phyloP scores from a whole-genome alignment of 2,113 vertebrate genomes.

The Propithecus coquereli region DNA sequence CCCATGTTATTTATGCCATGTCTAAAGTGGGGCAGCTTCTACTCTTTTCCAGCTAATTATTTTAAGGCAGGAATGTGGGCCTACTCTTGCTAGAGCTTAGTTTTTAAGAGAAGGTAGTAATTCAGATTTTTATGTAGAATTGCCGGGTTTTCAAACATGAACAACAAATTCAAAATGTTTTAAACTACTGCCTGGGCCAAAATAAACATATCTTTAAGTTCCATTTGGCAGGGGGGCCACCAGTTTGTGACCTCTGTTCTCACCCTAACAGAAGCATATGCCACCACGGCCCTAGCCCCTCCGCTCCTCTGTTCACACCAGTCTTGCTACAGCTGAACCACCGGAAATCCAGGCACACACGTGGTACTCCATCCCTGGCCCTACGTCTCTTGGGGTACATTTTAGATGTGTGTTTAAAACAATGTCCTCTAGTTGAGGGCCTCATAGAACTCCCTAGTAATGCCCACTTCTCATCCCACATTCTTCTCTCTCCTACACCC shows the following conservation, averaged over 20 bases:
- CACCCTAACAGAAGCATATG: background rate
- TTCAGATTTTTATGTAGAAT: background rate
- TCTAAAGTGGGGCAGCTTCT: background rate
- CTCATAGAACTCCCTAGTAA: fast-evolving
- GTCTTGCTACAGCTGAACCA: background rate
- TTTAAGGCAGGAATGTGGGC: background rate
- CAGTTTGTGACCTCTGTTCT: background rate
- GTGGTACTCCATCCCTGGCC: too few species aligned
- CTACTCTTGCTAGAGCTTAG: background rate
- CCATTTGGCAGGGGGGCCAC: background rate
- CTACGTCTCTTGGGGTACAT: fast-evolving
- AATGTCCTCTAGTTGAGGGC: background rate
- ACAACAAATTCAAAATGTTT: background rate
- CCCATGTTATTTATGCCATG: background rate
- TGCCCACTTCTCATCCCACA: background rate
- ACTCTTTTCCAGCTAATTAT: background rate
- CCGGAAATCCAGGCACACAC: background rate
- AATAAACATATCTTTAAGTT: background rate
- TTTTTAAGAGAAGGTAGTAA: background rate
- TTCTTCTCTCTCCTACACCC: background rate
- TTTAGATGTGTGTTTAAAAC: background rate
- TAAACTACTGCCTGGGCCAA: background rate
- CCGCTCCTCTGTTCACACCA: background rate
- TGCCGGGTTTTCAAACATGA: background rate
- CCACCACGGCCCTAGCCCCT: background rate